These are phyloP conservation scores for Grammomys surdaster DNA, from an alignment of 2,113 vertebrate genomes.

Conservation along the genomic window DNA sequence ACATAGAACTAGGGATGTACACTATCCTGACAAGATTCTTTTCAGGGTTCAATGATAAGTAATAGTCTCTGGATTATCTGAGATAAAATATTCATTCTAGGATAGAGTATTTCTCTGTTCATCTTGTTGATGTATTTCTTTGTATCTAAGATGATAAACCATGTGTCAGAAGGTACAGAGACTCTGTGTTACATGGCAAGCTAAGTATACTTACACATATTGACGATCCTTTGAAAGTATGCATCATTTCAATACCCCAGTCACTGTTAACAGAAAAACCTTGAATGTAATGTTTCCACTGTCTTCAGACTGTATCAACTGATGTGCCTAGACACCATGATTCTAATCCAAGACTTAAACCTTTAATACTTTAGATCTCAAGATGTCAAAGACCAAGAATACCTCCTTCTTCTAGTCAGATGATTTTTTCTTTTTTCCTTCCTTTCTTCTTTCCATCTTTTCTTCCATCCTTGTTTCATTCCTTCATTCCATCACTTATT, in stretches of 20 bases:
- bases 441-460: background rate
- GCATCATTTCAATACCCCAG: background rate
- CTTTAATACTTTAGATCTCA: background rate
- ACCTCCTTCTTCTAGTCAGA: background rate
- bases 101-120: background rate
- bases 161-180: background rate
- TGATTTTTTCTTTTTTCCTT: background rate
- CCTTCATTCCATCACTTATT: background rate
- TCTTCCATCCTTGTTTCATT: background rate
- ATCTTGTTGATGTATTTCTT: background rate
- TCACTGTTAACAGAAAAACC: background rate
- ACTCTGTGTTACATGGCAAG: background rate
- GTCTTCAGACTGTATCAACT: background rate
- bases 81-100: background rate
- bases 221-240: background rate
- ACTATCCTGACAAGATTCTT: background rate
- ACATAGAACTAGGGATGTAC: background rate
- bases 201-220: background rate
- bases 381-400: background rate
- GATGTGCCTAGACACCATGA: background rate
- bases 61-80: background rate
- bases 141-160: background rate
- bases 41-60: background rate
- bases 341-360: background rate
- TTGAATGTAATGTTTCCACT: background rate